phyloP scores from a whole-genome alignment of 2,888 invertebrate genomes.

The Troglohyphantes excavatus region DNA sequence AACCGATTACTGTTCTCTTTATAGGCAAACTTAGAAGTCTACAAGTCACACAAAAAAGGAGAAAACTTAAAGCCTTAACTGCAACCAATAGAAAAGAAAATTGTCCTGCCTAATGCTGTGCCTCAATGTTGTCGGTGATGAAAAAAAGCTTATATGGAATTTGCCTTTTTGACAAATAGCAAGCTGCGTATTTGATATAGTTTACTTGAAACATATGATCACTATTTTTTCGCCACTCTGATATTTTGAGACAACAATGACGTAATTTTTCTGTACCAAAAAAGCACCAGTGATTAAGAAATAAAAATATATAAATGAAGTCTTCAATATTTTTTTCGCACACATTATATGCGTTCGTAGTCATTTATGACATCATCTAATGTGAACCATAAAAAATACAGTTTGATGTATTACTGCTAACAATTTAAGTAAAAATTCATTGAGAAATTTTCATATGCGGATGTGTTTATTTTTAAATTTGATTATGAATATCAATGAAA shows the following conservation, averaged over 20 bases:
- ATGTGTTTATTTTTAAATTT: too few species aligned
- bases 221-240: constrained; percentile 16
- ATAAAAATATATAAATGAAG: neutral
- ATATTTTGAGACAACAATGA: neutral
- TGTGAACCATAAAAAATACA: too few species aligned
- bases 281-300: constrained; percentile 11
- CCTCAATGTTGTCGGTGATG: constrained; percentile 28
- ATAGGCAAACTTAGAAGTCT: constrained; percentile 36
- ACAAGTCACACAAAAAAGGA: constrained; percentile 20
- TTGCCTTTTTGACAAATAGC: neutral
- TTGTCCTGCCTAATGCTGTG: constrained; percentile 59
- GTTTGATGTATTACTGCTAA: too few species aligned
- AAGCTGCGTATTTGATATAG: neutral
- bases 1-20: too few species aligned
- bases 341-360: too few species aligned
- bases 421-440: too few species aligned
- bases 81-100: constrained; percentile 13
- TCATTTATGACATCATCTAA: too few species aligned
- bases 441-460: too few species aligned
- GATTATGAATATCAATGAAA: too few species aligned
- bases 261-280: constrained; percentile 22
- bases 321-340: too few species aligned
- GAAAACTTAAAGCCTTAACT: neutral
- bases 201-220: neutral
- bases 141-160: neutral